A percentile compares a stretch with the other conserved stretches of the same genome.
phyloP scores from a whole-genome alignment of 2,113 vertebrate genomes.

The Hippocampus mohnikei region DNA sequence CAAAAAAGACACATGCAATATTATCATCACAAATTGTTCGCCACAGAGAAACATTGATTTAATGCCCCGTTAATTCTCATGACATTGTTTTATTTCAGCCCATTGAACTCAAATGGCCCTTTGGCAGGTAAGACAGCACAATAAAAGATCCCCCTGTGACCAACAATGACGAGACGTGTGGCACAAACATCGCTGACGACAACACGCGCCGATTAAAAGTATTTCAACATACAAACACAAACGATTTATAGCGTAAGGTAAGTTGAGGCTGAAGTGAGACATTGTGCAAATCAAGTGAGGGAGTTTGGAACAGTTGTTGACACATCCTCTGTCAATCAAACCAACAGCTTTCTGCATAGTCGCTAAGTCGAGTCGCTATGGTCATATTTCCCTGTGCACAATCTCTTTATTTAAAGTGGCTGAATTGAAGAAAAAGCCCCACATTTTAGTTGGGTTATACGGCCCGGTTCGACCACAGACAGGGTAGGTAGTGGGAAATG shows the following conservation, averaged over 20 bases:
- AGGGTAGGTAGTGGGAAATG: background rate
- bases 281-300: background rate
- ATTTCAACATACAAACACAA: background rate
- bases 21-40: background rate
- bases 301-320: background rate
- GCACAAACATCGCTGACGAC: background rate
- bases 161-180: background rate
- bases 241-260: background rate
- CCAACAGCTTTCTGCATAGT: background rate
- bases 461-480: background rate
- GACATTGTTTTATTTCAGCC: background rate
- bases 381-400: background rate
- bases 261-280: background rate
- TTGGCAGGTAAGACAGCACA: background rate
- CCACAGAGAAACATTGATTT: background rate
- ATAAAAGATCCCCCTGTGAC: background rate
- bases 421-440: background rate
- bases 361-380: background rate
- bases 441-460: background rate
- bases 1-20: background rate
- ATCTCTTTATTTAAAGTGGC: background rate
- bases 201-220: background rate
- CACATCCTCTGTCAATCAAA: background rate
- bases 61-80: background rate
- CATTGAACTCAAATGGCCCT: background rate